These are phyloP conservation scores for Eupithecia subumbrata DNA, from an alignment of 2,888 invertebrate genomes.

Conservation along the genomic window DNA sequence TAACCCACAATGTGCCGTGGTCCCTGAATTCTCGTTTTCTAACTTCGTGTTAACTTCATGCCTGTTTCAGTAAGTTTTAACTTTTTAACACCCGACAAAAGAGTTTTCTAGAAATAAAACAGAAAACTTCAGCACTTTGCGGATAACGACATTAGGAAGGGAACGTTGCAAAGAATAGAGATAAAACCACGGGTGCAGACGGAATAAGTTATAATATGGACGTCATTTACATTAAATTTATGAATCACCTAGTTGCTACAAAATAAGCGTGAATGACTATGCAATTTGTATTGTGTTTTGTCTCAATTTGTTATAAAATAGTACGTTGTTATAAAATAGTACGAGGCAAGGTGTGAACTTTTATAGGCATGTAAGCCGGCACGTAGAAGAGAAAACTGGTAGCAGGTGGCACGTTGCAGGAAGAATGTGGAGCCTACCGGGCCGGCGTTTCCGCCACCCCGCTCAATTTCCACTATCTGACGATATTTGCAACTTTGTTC, in stretches of 20 bases:
- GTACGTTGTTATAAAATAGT: not conserved
- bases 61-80: constrained; percentile 17
- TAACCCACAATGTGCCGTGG: constrained; percentile 43
- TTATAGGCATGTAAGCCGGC: constrained; percentile 25
- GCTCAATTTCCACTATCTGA: constrained; percentile 36
- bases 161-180: constrained; percentile 2
- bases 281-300: not conserved
- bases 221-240: not conserved
- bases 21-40: constrained; percentile 39
- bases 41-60: constrained; percentile 37
- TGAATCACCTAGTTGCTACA: not conserved
- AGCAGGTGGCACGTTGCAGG: constrained; percentile 22
- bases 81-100: constrained; percentile 6
- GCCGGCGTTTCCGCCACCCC: constrained; percentile 38
- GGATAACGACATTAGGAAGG: constrained; percentile 2
- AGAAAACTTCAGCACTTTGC: not conserved
- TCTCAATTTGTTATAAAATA: not conserved
- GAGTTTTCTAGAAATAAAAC: constrained; percentile 1
- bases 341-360: constrained; percentile 7
- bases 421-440: constrained; percentile 32
- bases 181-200: constrained; percentile 3
- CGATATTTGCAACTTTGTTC: constrained; percentile 39
- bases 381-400: constrained; percentile 21
- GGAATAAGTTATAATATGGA: not conserved
- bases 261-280: not conserved